These are phyloP conservation scores for Tragelaphus buxtoni DNA, from an alignment of 2,113 vertebrate genomes.

Conservation along the genomic window DNA sequence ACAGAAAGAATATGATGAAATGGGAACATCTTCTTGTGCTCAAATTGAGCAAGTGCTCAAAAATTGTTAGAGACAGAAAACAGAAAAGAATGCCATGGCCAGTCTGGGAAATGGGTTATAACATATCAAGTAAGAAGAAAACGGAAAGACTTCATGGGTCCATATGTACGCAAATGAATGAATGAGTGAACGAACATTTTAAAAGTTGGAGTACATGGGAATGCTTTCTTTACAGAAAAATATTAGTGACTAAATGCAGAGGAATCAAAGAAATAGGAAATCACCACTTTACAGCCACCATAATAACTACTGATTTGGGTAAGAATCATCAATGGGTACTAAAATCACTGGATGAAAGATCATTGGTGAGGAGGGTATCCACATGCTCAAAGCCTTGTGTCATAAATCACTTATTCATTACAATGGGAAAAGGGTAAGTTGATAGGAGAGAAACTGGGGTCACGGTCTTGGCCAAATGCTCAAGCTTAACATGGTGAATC, in stretches of 20 bases:
- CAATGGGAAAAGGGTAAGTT: not conserved
- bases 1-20: not conserved
- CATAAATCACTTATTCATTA: not conserved
- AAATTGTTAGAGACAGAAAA: not conserved
- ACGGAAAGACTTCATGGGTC: too few species aligned
- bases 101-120: too few species aligned
- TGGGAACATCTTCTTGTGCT: too few species aligned
- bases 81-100: accelerated
- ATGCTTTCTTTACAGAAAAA: not conserved
- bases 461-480: not conserved
- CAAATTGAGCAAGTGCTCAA: accelerated
- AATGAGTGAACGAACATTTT: accelerated
- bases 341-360: accelerated
- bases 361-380: accelerated
- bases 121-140: not conserved
- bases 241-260: not conserved
- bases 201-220: not conserved
- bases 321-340: accelerated
- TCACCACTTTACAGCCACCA: not conserved
- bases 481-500: accelerated
- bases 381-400: accelerated
- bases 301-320: accelerated
- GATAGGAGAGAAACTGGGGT: not conserved
- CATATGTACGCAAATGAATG: not conserved
- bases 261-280: not conserved